Percentiles rank a stretch among this genome's conserved stretches.
Conservation (phyloP, 2,113 vertebrate genomes). For the Lucifuga dentata region DNA sequence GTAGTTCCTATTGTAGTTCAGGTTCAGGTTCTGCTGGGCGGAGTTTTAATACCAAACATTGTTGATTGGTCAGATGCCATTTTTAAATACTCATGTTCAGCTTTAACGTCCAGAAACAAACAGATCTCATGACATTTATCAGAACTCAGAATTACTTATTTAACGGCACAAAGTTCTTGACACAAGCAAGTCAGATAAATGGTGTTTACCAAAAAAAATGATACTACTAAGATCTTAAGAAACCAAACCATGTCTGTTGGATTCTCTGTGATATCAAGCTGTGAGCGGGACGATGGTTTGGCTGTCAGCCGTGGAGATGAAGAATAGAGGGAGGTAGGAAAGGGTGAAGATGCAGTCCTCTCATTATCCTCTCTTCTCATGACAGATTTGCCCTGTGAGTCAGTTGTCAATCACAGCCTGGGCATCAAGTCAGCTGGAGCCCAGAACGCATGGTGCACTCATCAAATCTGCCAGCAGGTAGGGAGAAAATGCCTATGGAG, state of each 20-base stretch:
- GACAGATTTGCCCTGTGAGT: conserved; percentile 49
- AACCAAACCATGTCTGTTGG: too few species aligned
- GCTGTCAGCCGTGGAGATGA: conserved; percentile 34
- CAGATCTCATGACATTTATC: too few species aligned
- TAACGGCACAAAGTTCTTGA: too few species aligned
- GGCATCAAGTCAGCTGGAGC: conserved; percentile 37
- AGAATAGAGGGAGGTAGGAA: conserved; percentile 18
- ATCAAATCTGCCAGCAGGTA: conserved; percentile 53
- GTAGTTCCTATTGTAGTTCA: too few species aligned
- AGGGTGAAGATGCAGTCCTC: conserved; percentile 33
- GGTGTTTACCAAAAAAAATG: neutral
- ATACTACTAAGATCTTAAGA: too few species aligned
- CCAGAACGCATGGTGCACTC: conserved; percentile 35
- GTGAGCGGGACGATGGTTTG: conserved; percentile 34
- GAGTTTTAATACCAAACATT: too few species aligned
- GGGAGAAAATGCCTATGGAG: conserved; percentile 39
- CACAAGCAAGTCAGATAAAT: conserved; percentile 9
- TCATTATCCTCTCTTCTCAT: conserved; percentile 64
- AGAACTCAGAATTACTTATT: too few species aligned
- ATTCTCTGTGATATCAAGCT: conserved; percentile 49
- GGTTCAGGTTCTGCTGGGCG: too few species aligned
- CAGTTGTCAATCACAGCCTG: conserved; percentile 67
- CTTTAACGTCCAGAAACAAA: too few species aligned
- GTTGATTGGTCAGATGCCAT: too few species aligned
- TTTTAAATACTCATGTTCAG: too few species aligned